Conservation (phyloP, 2,797 vertebrate genomes). For the Capromys pilorides region DNA sequence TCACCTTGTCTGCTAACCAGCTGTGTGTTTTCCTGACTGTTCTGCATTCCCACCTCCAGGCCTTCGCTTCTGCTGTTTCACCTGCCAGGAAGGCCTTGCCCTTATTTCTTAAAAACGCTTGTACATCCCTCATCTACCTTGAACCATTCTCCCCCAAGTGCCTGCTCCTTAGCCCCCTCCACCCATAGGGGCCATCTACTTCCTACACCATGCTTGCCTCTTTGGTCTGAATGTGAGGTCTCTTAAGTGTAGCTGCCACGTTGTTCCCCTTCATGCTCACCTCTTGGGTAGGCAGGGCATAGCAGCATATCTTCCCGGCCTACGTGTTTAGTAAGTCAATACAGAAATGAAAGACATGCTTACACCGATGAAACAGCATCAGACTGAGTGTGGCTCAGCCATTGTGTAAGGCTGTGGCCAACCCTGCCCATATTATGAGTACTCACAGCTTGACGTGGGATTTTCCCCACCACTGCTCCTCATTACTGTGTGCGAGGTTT, state of each 20-base stretch:
- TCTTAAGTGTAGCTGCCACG: background rate
- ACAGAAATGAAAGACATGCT: background rate
- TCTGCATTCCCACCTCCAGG: background rate
- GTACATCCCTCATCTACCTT: background rate
- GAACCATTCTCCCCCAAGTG: background rate
- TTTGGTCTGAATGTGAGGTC: background rate
- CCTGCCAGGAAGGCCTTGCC: background rate
- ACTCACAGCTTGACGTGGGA: background rate
- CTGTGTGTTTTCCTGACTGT: background rate
- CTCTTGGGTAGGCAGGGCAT: background rate
- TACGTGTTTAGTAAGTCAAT: background rate
- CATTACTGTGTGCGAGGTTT: background rate
- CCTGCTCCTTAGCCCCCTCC: rapidly evolving
- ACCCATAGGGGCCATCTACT: background rate
- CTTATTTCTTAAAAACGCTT: background rate
- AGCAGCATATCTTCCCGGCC: background rate
- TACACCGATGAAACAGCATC: background rate
- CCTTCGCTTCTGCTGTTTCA: background rate
- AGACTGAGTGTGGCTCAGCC: background rate
- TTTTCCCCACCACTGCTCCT: background rate
- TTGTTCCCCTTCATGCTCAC: background rate
- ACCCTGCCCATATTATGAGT: background rate
- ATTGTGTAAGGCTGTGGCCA: background rate
- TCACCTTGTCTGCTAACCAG: background rate
- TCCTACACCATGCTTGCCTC: background rate